These are phyloP conservation scores for Piprites chloris DNA, from an alignment of 2,113 vertebrate species.

Conservation along the genomic window DNA sequence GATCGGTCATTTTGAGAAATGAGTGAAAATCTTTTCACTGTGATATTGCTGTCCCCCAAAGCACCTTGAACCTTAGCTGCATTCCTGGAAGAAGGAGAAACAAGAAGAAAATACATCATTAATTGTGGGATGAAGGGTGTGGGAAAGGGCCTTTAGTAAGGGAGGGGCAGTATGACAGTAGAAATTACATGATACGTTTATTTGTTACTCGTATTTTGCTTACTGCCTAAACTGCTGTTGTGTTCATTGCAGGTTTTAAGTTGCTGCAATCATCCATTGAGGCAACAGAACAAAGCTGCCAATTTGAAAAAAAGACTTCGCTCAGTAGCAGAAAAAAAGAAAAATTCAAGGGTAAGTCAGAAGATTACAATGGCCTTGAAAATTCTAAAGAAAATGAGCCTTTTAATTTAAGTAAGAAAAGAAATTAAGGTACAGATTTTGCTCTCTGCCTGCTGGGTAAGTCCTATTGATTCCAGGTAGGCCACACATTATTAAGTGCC, in stretches of 20 bases:
- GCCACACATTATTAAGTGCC: background rate
- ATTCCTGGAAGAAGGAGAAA: background rate
- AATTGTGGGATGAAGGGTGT: background rate
- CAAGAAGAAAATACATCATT: background rate
- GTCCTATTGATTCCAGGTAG: constrained; percentile 20
- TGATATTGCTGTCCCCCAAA: background rate
- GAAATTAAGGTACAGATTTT: constrained; percentile 24
- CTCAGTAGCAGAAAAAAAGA: constrained; percentile 9
- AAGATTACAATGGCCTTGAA: constrained; percentile 18
- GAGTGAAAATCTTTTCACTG: background rate
- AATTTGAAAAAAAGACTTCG: constrained; percentile 9
- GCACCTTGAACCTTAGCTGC: background rate
- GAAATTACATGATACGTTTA: background rate
- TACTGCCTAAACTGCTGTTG: background rate
- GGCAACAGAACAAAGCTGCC: constrained; percentile 1
- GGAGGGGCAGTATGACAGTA: background rate
- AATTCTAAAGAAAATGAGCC: background rate
- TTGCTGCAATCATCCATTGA: background rate
- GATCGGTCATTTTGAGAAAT: background rate
- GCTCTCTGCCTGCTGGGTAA: constrained; percentile 1
- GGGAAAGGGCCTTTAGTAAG: background rate
- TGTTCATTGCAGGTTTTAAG: background rate
- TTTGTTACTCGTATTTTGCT: background rate
- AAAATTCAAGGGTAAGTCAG: constrained; percentile 3
- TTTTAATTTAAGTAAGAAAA: constrained; percentile 31